phyloP scores from a whole-genome alignment of 2,888 invertebrate species.

The Lingula anatina region DNA sequence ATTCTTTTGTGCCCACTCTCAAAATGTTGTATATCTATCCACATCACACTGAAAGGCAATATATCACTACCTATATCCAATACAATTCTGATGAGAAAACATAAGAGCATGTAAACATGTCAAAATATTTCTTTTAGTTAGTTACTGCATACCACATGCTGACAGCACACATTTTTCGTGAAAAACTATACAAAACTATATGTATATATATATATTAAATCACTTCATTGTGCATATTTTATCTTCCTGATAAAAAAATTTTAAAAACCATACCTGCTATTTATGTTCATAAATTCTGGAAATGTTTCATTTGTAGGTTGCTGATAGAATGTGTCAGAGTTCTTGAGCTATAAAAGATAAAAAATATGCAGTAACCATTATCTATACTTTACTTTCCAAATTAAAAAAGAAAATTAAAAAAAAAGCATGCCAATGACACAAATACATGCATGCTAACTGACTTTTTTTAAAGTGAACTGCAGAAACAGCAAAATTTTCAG shows the following conservation, averaged over 20 bases:
- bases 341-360: constrained; percentile 51
- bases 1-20: constrained; percentile 54
- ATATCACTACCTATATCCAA: too few species aligned
- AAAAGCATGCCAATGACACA: too few species aligned
- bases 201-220: not conserved
- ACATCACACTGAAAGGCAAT: constrained; percentile 34
- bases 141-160: too few species aligned
- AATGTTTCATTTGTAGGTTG: constrained; percentile 59
- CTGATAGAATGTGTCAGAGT: constrained; percentile 60
- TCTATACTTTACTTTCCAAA: too few species aligned
- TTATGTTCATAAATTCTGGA: constrained; percentile 59
- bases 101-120: constrained; percentile 9
- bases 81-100: too few species aligned
- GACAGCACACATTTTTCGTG: not conserved
- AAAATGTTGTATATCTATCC: constrained; percentile 37
- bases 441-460: too few species aligned
- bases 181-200: not conserved
- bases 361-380: too few species aligned
- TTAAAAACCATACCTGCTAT: constrained; percentile 59
- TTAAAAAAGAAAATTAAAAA: too few species aligned
- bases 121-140: not conserved
- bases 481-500: too few species aligned
- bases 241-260: too few species aligned
- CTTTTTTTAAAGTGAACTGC: too few species aligned
- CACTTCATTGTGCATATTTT: too few species aligned